Base-by-base conservation (phyloP, 2,888 invertebrate species). In the Ceriagrion tenellum region DNA sequence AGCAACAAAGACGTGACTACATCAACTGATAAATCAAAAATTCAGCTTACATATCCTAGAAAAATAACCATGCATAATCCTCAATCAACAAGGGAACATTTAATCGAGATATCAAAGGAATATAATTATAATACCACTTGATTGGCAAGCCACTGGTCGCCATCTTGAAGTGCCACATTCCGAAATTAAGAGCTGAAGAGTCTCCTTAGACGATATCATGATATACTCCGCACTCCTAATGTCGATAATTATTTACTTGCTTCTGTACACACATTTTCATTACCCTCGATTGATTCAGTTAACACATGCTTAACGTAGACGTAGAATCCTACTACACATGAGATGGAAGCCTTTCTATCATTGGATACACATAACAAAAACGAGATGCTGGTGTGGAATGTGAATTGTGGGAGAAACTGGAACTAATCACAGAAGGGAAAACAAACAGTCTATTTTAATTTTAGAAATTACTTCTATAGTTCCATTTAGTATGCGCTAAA, bases 111-210 rank as follows among this genome's bases (percentile, higher is more conserved):
- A 93, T 23, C 69, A 93, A 55, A 93, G 93, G 69, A 93, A 93
- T 93, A 93, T 93, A 93, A 93, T 74, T 93, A 69, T 93, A 81
- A 93, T 93, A 69, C 74, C 93, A 93, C 93, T 93, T 93, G 93
- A 93, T 93, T 93, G 93, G 93, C 93, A 93, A 93, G 93, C 93
- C 69, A 93, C 69, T 93, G 97, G 98, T 98, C 97, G 98, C 98
- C 98, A 98, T 98, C 98, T 98, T 98, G 98, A 98, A 98, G 98
- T 98, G 98, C 98, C 98, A 98, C 98, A 98, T 98, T 98, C 98
- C 97, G 88, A 89, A 90, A 90, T 89, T 90, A 95, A 56, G 89
- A 95, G 95, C 95, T 90, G 69, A 89, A 26, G 69, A 95, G 74
- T 69, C 93, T 93, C 69, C 47, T 56, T 93, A 74, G 47, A 69